phyloP scores from a whole-genome alignment of 1,140 invertebrate species.

The Zaprionus capensis region DNA sequence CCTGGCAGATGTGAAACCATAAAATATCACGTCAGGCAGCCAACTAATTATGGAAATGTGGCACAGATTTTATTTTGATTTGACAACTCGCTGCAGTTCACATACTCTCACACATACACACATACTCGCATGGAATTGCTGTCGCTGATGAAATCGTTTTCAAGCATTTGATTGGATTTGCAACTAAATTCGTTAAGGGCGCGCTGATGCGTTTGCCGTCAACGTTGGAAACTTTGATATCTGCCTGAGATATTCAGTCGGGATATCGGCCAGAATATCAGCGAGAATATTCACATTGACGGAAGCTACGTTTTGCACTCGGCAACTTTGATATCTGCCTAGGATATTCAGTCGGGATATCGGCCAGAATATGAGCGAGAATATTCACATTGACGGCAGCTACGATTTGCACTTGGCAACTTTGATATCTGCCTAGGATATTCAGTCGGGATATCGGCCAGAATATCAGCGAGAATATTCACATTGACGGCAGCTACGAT shows the following conservation, averaged over 20 bases:
- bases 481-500: too few species aligned
- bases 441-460: neutral
- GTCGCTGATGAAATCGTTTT: slow-evolving; percentile 57
- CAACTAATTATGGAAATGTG: slow-evolving; percentile 72
- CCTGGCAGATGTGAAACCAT: slow-evolving; percentile 26
- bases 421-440: neutral
- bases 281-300: too few species aligned
- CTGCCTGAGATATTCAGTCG: neutral
- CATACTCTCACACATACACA: neutral
- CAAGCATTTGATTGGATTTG: slow-evolving; percentile 74
- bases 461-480: too few species aligned
- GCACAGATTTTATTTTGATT: slow-evolving; percentile 42
- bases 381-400: too few species aligned
- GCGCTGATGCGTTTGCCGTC: slow-evolving; percentile 69
- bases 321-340: neutral
- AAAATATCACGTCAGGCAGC: slow-evolving; percentile 30
- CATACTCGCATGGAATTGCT: neutral
- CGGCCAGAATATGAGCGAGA: too few species aligned
- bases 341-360: neutral
- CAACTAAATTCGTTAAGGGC: slow-evolving; percentile 69
- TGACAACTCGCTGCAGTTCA: slow-evolving; percentile 13
- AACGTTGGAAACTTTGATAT: slow-evolving; percentile 16
- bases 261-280: neutral
- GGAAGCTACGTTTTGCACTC: too few species aligned
- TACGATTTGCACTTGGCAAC: neutral